A percentile compares a stretch with the other conserved stretches of the same genome.
phyloP scores from a whole-genome alignment of 2,888 invertebrate species.

The Limenitis camilla region DNA sequence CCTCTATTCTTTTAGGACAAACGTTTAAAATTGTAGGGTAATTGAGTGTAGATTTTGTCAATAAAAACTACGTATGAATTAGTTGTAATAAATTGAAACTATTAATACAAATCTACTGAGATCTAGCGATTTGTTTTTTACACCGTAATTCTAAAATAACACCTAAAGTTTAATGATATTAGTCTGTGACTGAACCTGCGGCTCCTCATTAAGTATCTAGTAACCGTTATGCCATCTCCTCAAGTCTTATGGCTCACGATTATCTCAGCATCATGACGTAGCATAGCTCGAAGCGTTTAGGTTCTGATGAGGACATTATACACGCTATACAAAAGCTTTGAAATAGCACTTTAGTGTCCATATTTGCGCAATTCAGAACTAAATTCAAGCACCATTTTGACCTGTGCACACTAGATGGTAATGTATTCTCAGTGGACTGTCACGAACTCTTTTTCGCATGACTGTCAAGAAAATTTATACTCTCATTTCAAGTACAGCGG shows the following conservation, averaged over 20 bases:
- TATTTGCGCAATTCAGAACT: constrained; percentile 14
- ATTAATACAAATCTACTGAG: too few relatives aligned
- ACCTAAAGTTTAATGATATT: too few relatives aligned
- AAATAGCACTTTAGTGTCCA: constrained; percentile 15
- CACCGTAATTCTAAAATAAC: too few relatives aligned
- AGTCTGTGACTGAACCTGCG: not conserved
- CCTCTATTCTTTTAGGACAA: too few relatives aligned
- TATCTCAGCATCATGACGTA: constrained; percentile 33
- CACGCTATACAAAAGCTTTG: constrained; percentile 14
- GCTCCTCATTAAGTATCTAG: too few relatives aligned
- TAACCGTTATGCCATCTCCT: too few relatives aligned
- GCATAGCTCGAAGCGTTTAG: constrained; percentile 5
- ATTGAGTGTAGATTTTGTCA: too few relatives aligned
- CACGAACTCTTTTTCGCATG: constrained; percentile 22
- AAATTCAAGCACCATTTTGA: constrained; percentile 21
- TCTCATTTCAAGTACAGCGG: constrained; percentile 4
- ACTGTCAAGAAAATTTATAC: constrained; percentile 18
- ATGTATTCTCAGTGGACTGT: constrained; percentile 22
- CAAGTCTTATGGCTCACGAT: constrained; percentile 35
- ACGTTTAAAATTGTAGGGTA: too few relatives aligned
- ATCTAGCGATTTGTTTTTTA: too few relatives aligned
- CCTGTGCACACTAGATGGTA: constrained; percentile 18
- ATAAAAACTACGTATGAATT: too few relatives aligned
- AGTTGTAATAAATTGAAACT: too few relatives aligned
- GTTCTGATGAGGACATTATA: constrained; percentile 19